Conservation (phyloP, 2,797 vertebrate species). For the Lithobates pipiens region DNA sequence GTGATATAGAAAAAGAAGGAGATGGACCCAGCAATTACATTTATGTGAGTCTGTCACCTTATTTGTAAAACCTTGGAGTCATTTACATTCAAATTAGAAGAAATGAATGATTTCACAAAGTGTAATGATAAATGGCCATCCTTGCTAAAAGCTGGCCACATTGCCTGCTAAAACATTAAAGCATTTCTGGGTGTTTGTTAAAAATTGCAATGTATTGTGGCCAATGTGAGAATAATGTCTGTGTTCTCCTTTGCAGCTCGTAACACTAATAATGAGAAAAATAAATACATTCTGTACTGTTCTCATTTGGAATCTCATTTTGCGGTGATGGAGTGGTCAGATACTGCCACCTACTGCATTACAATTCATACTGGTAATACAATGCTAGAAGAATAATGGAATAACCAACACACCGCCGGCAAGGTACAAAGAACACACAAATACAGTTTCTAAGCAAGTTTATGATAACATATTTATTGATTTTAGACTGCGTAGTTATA, state of each 20-base stretch:
- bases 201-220: slow-evolving; percentile 83
- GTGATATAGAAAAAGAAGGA: slow-evolving; percentile 88
- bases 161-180: slow-evolving; percentile 82
- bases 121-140: slow-evolving; percentile 83
- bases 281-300: slow-evolving; percentile 82
- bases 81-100: slow-evolving; percentile 90
- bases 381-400: background rate
- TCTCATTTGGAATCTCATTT: slow-evolving; percentile 59
- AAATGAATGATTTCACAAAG: slow-evolving; percentile 89
- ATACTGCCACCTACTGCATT: slow-evolving; percentile 81
- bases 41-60: slow-evolving; percentile 89
- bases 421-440: background rate
- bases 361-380: slow-evolving; percentile 35
- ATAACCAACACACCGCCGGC: background rate
- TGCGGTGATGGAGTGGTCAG: slow-evolving; percentile 71
- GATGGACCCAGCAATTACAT: slow-evolving; percentile 88
- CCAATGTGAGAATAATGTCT: slow-evolving; percentile 85
- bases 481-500: no score
- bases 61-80: slow-evolving; percentile 89
- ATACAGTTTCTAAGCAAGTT: background rate
- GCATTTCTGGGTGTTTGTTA: slow-evolving; percentile 83
- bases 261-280: slow-evolving; percentile 81
- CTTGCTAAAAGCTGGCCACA: slow-evolving; percentile 77
- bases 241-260: slow-evolving; percentile 83
- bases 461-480: no score